Evolutionary conservation across 2,888 invertebrate species (phyloP).

Genomic region (Mythimna lalbum): DNA sequence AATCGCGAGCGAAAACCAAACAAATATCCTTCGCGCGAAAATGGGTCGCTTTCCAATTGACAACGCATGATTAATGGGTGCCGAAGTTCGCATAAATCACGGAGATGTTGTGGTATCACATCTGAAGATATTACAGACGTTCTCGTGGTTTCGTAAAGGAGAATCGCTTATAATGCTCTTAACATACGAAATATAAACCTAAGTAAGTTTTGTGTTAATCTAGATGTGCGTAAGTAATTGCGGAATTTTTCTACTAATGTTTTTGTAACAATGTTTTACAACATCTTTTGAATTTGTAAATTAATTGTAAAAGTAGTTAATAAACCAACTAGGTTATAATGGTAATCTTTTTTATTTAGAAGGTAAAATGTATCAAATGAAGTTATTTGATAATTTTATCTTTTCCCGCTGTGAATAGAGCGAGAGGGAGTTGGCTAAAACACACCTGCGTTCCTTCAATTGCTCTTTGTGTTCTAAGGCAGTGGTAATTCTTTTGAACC

Average conservation of each 20-base stretch:
- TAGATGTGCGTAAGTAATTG: constrained; percentile 9
- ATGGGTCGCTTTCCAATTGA: constrained; percentile 85
- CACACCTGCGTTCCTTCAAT: too few species aligned
- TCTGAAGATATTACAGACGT: constrained; percentile 69
- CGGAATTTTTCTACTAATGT: neutral
- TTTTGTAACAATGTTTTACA: constrained; percentile 24
- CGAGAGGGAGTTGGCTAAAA: too few species aligned
- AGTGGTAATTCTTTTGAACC: too few species aligned
- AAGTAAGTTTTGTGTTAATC: constrained; percentile 13
- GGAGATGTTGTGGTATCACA: constrained; percentile 75
- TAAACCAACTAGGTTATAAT: neutral
- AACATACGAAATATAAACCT: neutral
- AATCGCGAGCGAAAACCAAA: constrained; percentile 77
- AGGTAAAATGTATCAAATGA: too few species aligned
- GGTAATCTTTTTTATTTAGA: too few species aligned
- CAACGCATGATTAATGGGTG: constrained; percentile 83
- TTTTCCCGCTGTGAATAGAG: too few species aligned
- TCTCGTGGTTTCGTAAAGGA: constrained; percentile 60
- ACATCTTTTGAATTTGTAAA: constrained; percentile 15
- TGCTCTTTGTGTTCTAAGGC: too few species aligned
- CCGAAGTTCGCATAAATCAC: constrained; percentile 81
- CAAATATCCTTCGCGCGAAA: constrained; percentile 77
- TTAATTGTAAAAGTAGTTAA: neutral
- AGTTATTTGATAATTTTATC: too few species aligned
- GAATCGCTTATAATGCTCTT: constrained; percentile 45